These are phyloP conservation scores for Hippolais icterina DNA, from an alignment of 2,113 vertebrate species.

Conservation along the genomic window DNA sequence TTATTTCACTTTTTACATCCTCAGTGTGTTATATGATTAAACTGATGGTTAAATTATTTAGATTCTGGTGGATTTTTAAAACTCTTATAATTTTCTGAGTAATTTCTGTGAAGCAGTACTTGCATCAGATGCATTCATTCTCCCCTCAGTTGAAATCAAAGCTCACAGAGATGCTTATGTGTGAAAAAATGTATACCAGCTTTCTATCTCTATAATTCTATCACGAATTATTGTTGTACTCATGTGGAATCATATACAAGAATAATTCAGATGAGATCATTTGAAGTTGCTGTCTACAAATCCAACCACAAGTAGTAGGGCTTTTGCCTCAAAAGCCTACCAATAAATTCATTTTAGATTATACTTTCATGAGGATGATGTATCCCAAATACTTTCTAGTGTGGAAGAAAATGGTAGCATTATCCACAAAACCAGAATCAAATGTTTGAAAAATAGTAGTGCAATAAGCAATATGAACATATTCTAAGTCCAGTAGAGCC, in stretches of 20 bases:
- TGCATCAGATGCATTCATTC: background rate
- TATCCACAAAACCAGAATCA: background rate
- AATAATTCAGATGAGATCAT: background rate
- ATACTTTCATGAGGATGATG: rapidly evolving
- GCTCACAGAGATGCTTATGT: background rate
- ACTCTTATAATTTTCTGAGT: background rate
- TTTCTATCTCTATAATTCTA: background rate
- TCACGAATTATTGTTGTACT: background rate
- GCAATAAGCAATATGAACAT: background rate
- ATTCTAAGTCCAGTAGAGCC: background rate
- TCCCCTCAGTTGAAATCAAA: background rate
- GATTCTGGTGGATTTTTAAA: background rate
- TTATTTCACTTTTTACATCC: background rate
- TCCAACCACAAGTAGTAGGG: background rate
- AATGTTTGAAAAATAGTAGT: background rate
- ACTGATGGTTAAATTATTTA: background rate
- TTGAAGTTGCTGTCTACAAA: background rate
- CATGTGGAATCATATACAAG: background rate
- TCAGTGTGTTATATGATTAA: background rate
- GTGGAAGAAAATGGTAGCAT: background rate
- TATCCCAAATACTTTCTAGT: background rate
- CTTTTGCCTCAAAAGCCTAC: background rate
- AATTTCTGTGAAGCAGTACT: background rate
- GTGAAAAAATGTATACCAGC: background rate
- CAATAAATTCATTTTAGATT: background rate